Conservation (phyloP, 2,113 vertebrate genomes). For the Dicerorhinus sumatrensis region DNA sequence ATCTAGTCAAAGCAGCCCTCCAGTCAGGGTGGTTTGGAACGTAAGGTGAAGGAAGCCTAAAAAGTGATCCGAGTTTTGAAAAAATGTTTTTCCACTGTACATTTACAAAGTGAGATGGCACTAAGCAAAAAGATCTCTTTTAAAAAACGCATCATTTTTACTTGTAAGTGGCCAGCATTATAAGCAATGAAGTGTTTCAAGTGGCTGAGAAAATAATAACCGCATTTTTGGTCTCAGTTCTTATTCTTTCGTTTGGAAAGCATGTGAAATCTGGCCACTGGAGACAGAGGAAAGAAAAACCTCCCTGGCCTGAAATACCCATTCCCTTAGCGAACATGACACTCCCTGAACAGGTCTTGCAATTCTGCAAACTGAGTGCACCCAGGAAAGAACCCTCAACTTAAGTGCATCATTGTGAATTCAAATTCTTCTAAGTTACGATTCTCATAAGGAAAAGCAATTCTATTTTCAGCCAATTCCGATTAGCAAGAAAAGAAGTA, state of each 20-base stretch:
- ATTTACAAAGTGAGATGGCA: background rate
- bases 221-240: background rate
- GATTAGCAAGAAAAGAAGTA: background rate
- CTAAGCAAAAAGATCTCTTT: background rate
- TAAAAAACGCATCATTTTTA: background rate
- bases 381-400: conserved; percentile 27
- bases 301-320: too few species aligned
- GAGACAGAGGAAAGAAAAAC: background rate
- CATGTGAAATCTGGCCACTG: background rate
- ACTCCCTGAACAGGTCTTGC: background rate
- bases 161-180: background rate
- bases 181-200: background rate
- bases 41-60: background rate
- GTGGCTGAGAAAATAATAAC: background rate
- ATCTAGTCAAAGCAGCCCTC: background rate
- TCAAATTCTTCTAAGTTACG: background rate
- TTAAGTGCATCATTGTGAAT: background rate
- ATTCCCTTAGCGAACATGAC: background rate
- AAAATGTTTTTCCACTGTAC: background rate
- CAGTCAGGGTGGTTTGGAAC: background rate
- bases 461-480: conserved; percentile 4
- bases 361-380: background rate
- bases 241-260: conserved; percentile 2
- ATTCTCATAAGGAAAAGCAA: conserved; percentile 10
- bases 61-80: background rate